Percentiles rank a stretch among this genome's conserved stretches.
Evolutionary conservation across 2,888 invertebrate genomes (phyloP).

Genomic region (Podabrus alpinus): DNA sequence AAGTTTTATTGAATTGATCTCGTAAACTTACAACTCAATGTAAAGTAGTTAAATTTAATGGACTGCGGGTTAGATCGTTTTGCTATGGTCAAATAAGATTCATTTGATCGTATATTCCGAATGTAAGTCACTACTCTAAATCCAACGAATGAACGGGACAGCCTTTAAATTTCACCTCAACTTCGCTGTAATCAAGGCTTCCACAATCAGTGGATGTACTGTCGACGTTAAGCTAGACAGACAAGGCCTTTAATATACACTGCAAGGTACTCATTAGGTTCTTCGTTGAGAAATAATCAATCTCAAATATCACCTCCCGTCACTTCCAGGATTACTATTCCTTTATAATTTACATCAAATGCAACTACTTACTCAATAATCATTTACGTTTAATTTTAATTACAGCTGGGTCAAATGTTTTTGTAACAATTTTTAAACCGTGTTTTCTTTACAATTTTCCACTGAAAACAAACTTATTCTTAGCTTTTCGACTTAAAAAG

Average conservation of each 20-base stretch:
- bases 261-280: constrained; percentile 37
- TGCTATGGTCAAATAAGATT: constrained; percentile 38
- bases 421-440: neutral
- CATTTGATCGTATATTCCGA: constrained; percentile 38
- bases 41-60: constrained; percentile 24
- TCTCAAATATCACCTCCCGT: constrained; percentile 30
- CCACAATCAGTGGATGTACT: constrained; percentile 26
- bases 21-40: constrained; percentile 18
- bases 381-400: neutral
- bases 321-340: neutral
- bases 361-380: neutral
- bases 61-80: constrained; percentile 19
- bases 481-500: neutral
- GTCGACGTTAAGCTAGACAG: constrained; percentile 33
- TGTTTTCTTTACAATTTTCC: neutral
- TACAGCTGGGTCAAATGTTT: neutral
- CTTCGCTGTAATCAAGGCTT: constrained; percentile 38
- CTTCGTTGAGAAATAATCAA: constrained; percentile 39
- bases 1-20: constrained; percentile 14
- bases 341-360: constrained; percentile 8
- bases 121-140: constrained; percentile 32
- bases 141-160: constrained; percentile 33
- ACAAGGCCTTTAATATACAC: constrained; percentile 34
- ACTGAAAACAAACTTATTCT: neutral
- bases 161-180: constrained; percentile 32